phyloP scores from a whole-genome alignment of 2,797 vertebrate genomes.

The Limnodromus scolopaceus region DNA sequence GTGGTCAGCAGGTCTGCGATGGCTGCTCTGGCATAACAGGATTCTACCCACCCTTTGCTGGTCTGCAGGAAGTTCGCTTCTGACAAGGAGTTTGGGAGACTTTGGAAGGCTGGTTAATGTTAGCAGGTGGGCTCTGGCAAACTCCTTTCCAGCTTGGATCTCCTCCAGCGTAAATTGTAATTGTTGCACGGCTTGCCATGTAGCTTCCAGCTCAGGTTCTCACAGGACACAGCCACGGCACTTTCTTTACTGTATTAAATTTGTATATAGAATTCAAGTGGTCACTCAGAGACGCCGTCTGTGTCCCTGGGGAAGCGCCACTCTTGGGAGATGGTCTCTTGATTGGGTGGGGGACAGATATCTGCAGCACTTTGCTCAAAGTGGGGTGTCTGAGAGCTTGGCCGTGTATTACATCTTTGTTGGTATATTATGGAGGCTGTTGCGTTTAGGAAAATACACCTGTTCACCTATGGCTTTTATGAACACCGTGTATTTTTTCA shows the following conservation, averaged over 20 bases:
- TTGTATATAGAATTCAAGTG: not conserved
- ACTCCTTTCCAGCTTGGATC: not conserved
- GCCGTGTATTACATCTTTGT: not conserved
- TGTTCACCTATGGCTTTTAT: not conserved
- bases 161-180: not conserved
- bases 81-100: not conserved
- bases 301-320: not conserved
- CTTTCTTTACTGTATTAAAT: not conserved
- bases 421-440: not conserved
- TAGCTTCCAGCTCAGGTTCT: not conserved
- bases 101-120: not conserved
- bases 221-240: not conserved
- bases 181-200: not conserved
- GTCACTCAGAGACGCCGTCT: not conserved
- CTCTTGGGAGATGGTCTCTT: not conserved
- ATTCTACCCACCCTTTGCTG: not conserved
- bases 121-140: not conserved
- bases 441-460: not conserved
- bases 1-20: not conserved
- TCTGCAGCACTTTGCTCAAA: not conserved
- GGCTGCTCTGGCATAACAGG: not conserved
- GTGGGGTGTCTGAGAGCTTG: not conserved
- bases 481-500: not conserved
- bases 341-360: not conserved
- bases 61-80: not conserved